These are phyloP conservation scores for Eutrigla gurnardus DNA, from an alignment of 2,797 vertebrate species.

Conservation along the genomic window DNA sequence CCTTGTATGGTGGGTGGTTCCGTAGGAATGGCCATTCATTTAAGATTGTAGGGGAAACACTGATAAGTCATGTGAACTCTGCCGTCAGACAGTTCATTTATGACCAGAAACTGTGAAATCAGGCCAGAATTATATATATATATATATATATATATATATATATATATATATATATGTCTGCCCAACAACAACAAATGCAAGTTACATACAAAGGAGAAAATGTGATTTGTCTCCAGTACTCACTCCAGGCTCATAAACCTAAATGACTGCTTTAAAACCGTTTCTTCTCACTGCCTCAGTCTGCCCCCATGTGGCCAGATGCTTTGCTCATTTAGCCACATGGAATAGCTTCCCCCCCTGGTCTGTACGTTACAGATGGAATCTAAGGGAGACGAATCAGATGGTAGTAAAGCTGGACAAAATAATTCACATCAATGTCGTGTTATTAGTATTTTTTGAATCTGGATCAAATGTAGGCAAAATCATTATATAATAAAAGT, in stretches of 20 bases:
- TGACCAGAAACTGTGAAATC: no score
- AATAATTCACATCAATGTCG: background rate
- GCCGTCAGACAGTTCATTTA: no score
- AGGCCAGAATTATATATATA: no score
- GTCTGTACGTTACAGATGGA: background rate
- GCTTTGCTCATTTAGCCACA: background rate
- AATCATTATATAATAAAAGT: background rate
- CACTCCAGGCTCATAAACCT: background rate
- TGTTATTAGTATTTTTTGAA: background rate
- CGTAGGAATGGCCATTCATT: no score
- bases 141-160: no score
- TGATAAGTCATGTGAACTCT: no score
- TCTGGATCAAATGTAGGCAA: background rate
- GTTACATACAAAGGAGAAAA: background rate
- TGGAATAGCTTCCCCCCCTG: background rate
- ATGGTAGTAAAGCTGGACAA: background rate
- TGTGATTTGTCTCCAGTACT: background rate
- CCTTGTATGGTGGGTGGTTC: no score
- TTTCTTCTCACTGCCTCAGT: conserved; percentile 16
- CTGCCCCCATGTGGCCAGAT: conserved; percentile 67
- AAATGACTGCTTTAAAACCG: background rate
- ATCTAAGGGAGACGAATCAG: background rate
- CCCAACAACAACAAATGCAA: background rate
- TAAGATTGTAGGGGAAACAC: no score
- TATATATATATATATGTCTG: background rate